These are phyloP conservation scores for Poeciliopsis presidionis DNA, from an alignment of 2,797 vertebrate genomes.

Conservation along the genomic window DNA sequence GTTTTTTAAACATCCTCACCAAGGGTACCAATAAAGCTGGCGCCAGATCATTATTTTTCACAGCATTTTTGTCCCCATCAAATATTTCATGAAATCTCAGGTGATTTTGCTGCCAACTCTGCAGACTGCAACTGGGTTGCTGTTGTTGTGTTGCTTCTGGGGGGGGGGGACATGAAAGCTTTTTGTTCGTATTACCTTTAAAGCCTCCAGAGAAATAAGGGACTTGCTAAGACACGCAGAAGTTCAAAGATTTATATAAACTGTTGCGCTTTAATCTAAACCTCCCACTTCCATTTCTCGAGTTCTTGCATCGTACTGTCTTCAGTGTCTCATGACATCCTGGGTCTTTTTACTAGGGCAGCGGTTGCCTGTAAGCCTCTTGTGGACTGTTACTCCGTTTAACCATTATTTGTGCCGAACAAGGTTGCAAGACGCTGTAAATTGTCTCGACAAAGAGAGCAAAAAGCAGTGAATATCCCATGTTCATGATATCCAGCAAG, in stretches of 20 bases:
- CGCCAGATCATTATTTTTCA: not conserved
- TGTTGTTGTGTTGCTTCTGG: not conserved
- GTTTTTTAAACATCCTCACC: not conserved
- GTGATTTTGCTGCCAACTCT: not conserved
- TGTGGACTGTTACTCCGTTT: not conserved
- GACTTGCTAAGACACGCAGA: not conserved
- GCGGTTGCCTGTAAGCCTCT: not conserved
- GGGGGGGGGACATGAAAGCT: too few species aligned
- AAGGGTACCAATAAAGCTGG: not conserved
- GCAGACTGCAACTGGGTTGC: not conserved
- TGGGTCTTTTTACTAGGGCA: not conserved
- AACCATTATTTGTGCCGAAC: slow-evolving; percentile 7
- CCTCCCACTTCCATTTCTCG: not conserved
- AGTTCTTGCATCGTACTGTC: not conserved
- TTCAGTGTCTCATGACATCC: not conserved
- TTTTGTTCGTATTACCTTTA: not conserved
- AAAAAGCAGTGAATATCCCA: not conserved
- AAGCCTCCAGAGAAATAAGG: not conserved
- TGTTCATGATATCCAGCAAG: too few species aligned
- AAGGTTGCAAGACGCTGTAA: not conserved
- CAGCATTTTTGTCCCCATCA: not conserved
- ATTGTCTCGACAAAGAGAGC: not conserved
- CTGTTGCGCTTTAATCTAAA: not conserved
- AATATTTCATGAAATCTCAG: not conserved
- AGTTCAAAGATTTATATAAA: not conserved